Evolutionary conservation across 2,888 invertebrate genomes (phyloP).

Genomic region (Drosophila kuntzei): DNA sequence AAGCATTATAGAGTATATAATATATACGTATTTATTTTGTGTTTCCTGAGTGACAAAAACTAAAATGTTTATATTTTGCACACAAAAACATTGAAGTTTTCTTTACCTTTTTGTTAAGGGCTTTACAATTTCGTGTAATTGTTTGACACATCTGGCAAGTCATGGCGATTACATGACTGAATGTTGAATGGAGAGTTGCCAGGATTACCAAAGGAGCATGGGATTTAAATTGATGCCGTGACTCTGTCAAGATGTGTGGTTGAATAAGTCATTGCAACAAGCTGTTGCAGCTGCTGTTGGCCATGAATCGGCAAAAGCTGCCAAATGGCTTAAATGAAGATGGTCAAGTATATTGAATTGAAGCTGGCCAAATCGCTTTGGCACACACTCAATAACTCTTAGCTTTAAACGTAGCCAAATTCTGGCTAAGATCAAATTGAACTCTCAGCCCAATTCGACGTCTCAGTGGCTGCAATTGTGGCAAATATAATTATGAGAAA

Average conservation of each 20-base stretch:
- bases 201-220: constrained; percentile 2
- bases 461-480: constrained; percentile 4
- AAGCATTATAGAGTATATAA: background rate
- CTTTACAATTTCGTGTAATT: constrained; percentile 55
- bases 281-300: constrained; percentile 46
- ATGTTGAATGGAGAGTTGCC: constrained; percentile 18
- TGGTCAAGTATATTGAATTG: constrained; percentile 51
- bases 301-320: constrained; percentile 41
- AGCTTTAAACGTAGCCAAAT: constrained; percentile 1
- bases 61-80: constrained; percentile 11
- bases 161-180: constrained; percentile 60
- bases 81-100: constrained; percentile 11
- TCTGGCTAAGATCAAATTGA: background rate
- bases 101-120: constrained; percentile 21
- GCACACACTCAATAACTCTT: constrained; percentile 30
- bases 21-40: background rate
- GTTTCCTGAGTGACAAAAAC: background rate
- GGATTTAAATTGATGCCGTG: constrained; percentile 56
- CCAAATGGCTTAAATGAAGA: constrained; percentile 40
- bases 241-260: constrained; percentile 41
- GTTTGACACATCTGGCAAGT: constrained; percentile 49
- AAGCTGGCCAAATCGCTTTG: constrained; percentile 45
- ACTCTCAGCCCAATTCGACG: constrained; percentile 4
- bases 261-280: constrained; percentile 48
- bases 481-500: constrained; percentile 29